phyloP scores from a whole-genome alignment of 92 coral and sea anemone genomes.

The Pocillopora meandrina region DNA sequence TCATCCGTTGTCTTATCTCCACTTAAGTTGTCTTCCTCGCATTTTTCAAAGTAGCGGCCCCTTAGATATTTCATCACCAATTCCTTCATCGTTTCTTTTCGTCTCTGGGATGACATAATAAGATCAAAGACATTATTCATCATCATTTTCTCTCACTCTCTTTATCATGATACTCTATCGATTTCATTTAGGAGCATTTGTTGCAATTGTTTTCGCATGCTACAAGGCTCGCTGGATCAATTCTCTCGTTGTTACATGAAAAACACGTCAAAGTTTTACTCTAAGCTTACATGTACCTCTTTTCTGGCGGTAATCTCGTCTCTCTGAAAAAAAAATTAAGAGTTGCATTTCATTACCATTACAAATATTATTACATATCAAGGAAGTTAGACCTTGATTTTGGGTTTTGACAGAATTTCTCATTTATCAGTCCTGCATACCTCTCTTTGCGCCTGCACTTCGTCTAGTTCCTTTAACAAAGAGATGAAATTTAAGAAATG shows the following conservation, averaged over 20 bases:
- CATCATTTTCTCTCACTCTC: no score
- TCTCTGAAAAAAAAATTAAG: neutral
- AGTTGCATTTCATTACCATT: no score
- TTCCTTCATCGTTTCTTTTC: conserved; percentile 8
- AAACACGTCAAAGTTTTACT: neutral
- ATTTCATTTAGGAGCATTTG: neutral
- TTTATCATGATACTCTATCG: no score
- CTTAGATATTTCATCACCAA: conserved; percentile 22
- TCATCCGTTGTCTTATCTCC: neutral
- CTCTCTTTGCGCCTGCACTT: neutral
- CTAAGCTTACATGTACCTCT: neutral
- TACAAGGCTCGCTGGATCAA: no score
- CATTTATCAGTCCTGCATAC: neutral
- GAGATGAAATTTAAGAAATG: neutral
- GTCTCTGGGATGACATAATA: neutral
- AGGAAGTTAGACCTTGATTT: no score
- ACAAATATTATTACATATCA: no score
- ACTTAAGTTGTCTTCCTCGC: neutral
- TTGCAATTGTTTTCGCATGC: no score
- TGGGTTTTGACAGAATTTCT: no score
- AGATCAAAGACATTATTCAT: neutral
- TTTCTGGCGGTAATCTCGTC: neutral
- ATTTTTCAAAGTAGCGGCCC: conserved; percentile 3
- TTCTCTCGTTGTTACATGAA: no score
- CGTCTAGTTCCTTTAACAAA: neutral